Conservation (phyloP, 2,113 vertebrate genomes). For the Talpa occidentalis region DNA sequence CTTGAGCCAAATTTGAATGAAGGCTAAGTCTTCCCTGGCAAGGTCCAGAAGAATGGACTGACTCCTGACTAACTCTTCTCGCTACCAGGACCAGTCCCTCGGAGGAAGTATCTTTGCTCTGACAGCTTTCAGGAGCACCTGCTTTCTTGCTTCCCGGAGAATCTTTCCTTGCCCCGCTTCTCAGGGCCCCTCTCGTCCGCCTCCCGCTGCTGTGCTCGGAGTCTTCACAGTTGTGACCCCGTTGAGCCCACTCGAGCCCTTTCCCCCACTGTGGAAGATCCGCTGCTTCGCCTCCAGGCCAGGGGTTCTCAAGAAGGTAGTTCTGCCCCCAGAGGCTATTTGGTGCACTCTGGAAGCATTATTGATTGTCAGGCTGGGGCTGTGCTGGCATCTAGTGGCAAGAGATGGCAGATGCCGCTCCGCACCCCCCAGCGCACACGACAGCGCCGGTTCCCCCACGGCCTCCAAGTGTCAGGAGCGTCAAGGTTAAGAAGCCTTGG, state of each 20-base stretch:
- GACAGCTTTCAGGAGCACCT: not conserved
- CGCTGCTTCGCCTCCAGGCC: not conserved
- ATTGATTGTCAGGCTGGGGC: not conserved
- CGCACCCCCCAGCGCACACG: not conserved
- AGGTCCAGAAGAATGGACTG: not conserved
- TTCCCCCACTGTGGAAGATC: not conserved
- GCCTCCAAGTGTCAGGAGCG: not conserved
- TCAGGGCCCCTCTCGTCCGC: not conserved
- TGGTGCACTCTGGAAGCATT: not conserved
- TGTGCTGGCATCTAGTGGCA: not conserved
- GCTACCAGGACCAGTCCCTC: not conserved
- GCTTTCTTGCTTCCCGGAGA: not conserved
- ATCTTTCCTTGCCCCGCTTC: not conserved
- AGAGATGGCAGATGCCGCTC: not conserved
- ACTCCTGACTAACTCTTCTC: not conserved
- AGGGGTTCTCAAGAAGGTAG: not conserved
- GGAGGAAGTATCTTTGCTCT: not conserved
- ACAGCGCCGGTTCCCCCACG: not conserved
- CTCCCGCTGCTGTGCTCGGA: not conserved
- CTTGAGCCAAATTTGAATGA: not conserved
- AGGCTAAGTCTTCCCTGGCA: slow-evolving; percentile 17
- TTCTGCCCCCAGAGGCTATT: not conserved
- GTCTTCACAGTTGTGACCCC: not conserved
- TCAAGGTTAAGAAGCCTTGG: not conserved
- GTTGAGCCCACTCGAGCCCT: not conserved